Evolutionary conservation across 1,140 invertebrate genomes (phyloP), one percentile per base, ranked within the genome.

Genomic region (Trachelipus rathkii): DNA sequence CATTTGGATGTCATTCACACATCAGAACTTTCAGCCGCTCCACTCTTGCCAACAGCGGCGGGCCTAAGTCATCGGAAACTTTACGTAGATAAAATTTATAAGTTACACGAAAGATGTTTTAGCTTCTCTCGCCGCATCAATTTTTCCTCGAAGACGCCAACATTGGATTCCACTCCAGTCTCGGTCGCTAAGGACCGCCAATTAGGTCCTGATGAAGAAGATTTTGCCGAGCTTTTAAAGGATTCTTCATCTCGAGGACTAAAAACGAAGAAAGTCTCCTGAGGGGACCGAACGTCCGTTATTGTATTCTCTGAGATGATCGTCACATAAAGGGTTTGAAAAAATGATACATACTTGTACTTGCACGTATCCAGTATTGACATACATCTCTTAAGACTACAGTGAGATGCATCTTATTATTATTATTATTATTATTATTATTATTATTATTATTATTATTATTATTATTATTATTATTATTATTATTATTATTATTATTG

Each of bases 61-160:
- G 11, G 50, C 50, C 50, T 4, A 19, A 13, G 1, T 60, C 50
- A 60, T 60, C 50, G 50, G 2, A 60, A 60, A 60, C 50, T 60
- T n/a, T 60, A 60, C 50, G 50, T 4, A 60, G 50, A 60, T 60
- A 60, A 60, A 60, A 60, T 60, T 60, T 60, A 60, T 60, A 60
- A 60, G 11, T 60, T 60, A 60, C 50, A 60, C 50, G 50, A 60
- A 60, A 60, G 50, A 60, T 60, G 50, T 60, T 60, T 60, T 60
- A 60, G 50, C 50, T 13, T 19, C 50, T 13, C 19, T 60, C 19
- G 3, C 1, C 50, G 19, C 50, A 60, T 60, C 50, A 60, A 60
- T 60, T 60, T 60, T 60, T 60, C 8, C 50, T 60, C 11, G 11
- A 60, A 60, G 50, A 19, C 50, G 50, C 50, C 33, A 60, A 60